These are phyloP conservation scores for Lasioglossum pauxillum DNA, from an alignment of 2,888 invertebrate genomes.

Conservation along the genomic window DNA sequence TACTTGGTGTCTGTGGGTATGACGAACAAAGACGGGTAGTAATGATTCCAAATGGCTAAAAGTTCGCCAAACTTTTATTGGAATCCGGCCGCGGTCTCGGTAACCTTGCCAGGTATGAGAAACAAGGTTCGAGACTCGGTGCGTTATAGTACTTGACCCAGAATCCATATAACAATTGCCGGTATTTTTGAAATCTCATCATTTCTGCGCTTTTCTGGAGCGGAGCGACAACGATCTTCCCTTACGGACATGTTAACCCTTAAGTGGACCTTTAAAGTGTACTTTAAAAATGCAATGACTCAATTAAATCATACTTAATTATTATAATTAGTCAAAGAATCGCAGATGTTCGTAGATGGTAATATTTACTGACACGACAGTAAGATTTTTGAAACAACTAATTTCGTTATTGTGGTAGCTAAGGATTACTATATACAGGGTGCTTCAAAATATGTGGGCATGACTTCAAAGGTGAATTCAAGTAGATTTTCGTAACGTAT, in stretches of 20 bases:
- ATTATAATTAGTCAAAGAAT: no score
- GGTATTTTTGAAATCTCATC: constrained; percentile 37
- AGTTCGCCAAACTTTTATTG: constrained; percentile 77
- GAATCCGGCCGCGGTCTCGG: constrained; percentile 74
- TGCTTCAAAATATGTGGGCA: no score
- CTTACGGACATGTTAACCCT: not conserved
- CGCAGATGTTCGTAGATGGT: no score
- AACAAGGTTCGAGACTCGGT: constrained; percentile 68
- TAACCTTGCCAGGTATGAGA: constrained; percentile 76
- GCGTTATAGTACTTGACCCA: constrained; percentile 71
- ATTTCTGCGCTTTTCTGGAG: not conserved
- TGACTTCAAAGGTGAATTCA: no score
- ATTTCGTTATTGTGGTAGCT: no score
- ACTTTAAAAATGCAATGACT: not conserved
- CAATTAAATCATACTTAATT: no score
- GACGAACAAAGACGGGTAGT: constrained; percentile 49
- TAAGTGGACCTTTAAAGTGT: not conserved
- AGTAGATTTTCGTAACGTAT: no score
- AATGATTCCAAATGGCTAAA: constrained; percentile 64
- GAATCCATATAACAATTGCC: constrained; percentile 63
- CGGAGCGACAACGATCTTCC: not conserved
- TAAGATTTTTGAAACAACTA: no score
- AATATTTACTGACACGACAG: no score
- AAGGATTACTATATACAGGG: no score
- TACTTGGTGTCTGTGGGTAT: constrained; percentile 18